Base-by-base conservation (phyloP, 2,113 vertebrate species). In the Vimba vimba region DNA sequence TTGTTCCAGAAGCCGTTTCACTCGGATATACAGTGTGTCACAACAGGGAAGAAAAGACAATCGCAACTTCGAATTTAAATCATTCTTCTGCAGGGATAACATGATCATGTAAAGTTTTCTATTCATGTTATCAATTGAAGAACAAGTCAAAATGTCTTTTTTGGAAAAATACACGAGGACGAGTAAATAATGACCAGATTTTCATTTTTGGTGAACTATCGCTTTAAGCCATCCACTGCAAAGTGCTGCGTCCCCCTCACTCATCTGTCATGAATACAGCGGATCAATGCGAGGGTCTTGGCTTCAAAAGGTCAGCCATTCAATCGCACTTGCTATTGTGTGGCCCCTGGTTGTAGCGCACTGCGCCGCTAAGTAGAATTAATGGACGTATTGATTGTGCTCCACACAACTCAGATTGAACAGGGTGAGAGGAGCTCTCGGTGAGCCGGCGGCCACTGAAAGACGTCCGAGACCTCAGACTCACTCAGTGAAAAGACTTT, bases 351-450 rank as follows among this genome's bases (percentile, higher is more conserved):
- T 79, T 85, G 87, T 87, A 83, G 77, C 68, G 11, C 39, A 59
- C 47, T 33, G 82, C 27, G 23, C 86, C 59, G 60, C 87, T 91
- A 89, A 90, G 86, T 86, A 76, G 86, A 89, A 89, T 89, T 91
- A 91, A 90, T 90, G 89, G 89, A 82, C 6, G n/a, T 84, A 91
- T 91, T 79, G 90, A 91, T 91, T 77, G 75, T 68, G 19, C 77
- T 83, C 79, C 82, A 79, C 84, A 87, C 83, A 90, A 89, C 82
- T 90, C 85, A 85, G 88, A 91, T 85, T 88, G 90, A 86, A 87
- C 52, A 9, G 64, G 86, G 81, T 82, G 25, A 87, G 73, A 62
- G 27, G 12, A 79, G 64, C 84, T 78, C 84, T 88, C 45, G 43
- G 4, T 43, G 66, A 88, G 82, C 80, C 68, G 30, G 85, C 64